Percentiles rank a stretch among this genome's conserved stretches.
Conservation (phyloP, 2,797 vertebrate genomes). For the Rhabdophis nuchalis region DNA sequence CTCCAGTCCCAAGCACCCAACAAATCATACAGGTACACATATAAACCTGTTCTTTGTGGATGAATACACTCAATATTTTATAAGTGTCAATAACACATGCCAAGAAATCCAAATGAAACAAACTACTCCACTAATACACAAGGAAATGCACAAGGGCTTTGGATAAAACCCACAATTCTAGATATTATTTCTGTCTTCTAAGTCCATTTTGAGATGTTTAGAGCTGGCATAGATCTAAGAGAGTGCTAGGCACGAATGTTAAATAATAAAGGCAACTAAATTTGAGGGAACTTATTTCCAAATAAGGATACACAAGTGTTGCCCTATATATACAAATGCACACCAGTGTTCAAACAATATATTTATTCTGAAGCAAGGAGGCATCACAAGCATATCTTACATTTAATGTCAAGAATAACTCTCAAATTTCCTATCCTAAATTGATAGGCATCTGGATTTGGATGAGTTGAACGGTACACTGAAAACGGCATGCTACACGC, state of each 20-base stretch:
- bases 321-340: not conserved
- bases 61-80: not conserved
- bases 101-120: not conserved
- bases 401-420: not conserved
- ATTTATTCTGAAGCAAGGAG: not conserved
- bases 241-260: not conserved
- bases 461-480: not conserved
- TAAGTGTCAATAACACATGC: not conserved
- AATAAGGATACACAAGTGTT: not conserved
- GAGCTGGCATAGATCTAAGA: not conserved
- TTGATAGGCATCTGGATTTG: not conserved
- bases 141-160: not conserved
- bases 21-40: not conserved
- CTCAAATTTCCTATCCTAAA: not conserved
- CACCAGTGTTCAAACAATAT: not conserved
- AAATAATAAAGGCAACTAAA: not conserved
- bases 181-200: not conserved
- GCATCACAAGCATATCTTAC: not conserved
- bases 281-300: no score
- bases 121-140: not conserved
- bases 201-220: not conserved
- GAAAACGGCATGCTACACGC: not conserved
- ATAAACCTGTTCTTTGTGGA: not conserved
- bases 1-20: not conserved
- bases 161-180: not conserved